A percentile compares a stretch with the other conserved stretches of the same genome.
These are phyloP conservation scores for Crocodylus rhombifer DNA, from an alignment of 2,797 vertebrate species.

Conservation along the genomic window DNA sequence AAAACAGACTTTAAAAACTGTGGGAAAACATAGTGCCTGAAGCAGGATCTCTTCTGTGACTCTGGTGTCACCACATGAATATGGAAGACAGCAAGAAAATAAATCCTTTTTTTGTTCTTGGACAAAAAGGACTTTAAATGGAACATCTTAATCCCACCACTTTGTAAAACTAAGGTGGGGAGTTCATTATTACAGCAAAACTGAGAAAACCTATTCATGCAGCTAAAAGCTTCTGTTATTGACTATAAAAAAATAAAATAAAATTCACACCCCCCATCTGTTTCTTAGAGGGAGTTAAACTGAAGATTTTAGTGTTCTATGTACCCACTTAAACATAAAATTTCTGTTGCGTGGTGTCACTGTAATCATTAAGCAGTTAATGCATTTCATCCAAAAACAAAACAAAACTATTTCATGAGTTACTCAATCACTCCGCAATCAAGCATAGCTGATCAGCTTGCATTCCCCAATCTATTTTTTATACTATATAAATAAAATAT, in stretches of 20 bases:
- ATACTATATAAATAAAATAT: not conserved
- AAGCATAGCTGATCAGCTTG: not conserved
- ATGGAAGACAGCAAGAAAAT: not conserved
- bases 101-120: not conserved
- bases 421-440: not conserved
- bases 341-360: not conserved
- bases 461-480: not conserved
- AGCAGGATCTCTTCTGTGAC: conserved; percentile 36
- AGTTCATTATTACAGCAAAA: not conserved
- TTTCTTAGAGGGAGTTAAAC: not conserved
- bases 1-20: conserved; percentile 57
- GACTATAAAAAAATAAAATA: fast-evolving
- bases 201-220: not conserved
- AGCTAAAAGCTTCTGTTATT: not conserved
- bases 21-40: conserved; percentile 7
- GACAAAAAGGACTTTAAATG: not conserved
- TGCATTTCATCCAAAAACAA: not conserved
- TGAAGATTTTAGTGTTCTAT: not conserved
- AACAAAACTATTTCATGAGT: not conserved
- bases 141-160: not conserved
- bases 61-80: conserved; percentile 24
- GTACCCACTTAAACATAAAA: not conserved
- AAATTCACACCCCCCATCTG: not conserved
- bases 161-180: not conserved
- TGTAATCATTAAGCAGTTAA: not conserved